These are phyloP conservation scores for Platanista minor DNA, from an alignment of 2,113 vertebrate genomes.

Conservation along the genomic window DNA sequence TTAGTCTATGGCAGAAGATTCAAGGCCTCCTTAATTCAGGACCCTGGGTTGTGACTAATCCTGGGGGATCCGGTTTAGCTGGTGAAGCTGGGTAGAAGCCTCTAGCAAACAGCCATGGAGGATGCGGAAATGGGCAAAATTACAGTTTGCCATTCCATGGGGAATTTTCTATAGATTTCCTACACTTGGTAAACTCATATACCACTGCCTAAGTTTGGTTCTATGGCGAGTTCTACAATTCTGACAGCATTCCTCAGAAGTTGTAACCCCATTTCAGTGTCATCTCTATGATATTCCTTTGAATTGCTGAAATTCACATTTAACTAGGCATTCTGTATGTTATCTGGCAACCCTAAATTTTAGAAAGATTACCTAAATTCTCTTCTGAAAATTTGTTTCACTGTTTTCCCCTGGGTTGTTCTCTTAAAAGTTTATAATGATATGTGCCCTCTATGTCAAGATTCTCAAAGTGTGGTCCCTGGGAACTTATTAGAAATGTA, in stretches of 20 bases:
- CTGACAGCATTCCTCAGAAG: not conserved
- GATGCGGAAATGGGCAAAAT: not conserved
- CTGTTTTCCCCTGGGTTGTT: not conserved
- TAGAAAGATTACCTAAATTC: not conserved
- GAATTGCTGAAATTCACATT: conserved; percentile 16
- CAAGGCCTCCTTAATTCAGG: not conserved
- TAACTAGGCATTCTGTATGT: not conserved
- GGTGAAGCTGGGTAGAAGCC: not conserved
- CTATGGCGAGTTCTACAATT: not conserved
- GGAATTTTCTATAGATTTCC: not conserved
- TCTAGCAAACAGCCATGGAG: not conserved
- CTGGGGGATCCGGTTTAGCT: not conserved
- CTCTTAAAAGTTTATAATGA: not conserved
- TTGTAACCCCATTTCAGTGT: not conserved
- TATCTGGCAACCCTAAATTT: not conserved
- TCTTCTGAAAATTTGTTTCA: not conserved
- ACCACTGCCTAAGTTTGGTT: not conserved
- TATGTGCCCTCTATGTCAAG: not conserved
- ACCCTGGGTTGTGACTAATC: not conserved
- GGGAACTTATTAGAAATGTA: not conserved
- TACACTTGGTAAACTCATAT: not conserved
- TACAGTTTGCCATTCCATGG: not conserved
- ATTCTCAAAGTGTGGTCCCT: not conserved
- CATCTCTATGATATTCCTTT: not conserved
- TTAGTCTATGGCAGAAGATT: not conserved